Evolutionary conservation across 2,113 vertebrate genomes (phyloP).

Genomic region (Chauna torquata): DNA sequence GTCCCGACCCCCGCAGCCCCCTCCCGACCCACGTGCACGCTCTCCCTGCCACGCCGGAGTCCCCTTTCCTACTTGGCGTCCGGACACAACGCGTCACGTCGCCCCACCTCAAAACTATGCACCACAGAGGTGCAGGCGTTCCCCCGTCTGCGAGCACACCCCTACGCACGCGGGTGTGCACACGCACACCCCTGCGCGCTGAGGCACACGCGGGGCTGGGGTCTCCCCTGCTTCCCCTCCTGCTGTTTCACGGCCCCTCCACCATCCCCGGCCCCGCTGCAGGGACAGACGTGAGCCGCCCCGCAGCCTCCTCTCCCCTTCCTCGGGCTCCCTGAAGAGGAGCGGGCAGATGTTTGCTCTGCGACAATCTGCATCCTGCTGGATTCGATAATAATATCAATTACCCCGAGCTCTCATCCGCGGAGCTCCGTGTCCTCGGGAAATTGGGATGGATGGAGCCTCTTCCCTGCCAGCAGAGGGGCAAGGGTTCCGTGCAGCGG

Average conservation of each 20-base stretch:
- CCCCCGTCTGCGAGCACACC: neutral
- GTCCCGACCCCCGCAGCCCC: neutral
- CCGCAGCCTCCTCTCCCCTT: accelerated
- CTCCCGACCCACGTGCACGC: neutral
- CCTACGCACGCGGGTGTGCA: no score
- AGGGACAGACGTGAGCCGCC: accelerated
- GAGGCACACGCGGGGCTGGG: accelerated
- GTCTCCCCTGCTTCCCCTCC: neutral
- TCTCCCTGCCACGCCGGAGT: neutral
- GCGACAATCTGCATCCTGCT: constrained; percentile 30
- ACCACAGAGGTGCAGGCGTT: accelerated
- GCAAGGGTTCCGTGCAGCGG: neutral
- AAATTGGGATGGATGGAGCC: neutral
- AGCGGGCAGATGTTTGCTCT: constrained; percentile 46
- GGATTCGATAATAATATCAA: neutral
- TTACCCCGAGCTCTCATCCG: constrained; percentile 29
- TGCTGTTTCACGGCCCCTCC: neutral
- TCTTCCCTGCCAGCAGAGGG: neutral
- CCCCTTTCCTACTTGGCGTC: neutral
- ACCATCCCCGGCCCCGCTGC: accelerated
- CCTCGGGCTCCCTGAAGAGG: neutral
- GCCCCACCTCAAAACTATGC: neutral
- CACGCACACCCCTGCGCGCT: accelerated
- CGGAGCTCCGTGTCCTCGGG: neutral
- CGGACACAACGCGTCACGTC: neutral